Percentiles rank a stretch among this genome's conserved stretches.
Evolutionary conservation across 2,113 vertebrate species (phyloP).

Genomic region (Oceanodroma tethys): DNA sequence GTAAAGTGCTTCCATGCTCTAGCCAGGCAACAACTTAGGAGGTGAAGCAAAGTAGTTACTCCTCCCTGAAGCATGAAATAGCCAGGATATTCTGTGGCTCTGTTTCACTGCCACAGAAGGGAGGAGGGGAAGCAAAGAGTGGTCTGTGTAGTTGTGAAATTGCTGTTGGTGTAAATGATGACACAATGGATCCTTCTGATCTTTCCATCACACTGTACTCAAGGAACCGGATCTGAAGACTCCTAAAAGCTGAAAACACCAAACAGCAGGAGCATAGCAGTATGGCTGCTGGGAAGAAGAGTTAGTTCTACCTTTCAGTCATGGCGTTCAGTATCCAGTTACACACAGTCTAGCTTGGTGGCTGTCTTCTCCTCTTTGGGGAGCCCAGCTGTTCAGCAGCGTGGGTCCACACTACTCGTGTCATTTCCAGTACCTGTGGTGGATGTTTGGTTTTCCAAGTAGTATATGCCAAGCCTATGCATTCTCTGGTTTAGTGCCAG

Average conservation of each 20-base stretch:
- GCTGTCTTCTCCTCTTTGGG: neutral
- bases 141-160: neutral
- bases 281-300: neutral
- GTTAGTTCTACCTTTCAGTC: neutral
- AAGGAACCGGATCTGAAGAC: conserved; percentile 54
- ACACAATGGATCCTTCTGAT: conserved; percentile 66
- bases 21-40: neutral
- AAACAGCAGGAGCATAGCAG: neutral
- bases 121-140: neutral
- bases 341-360: neutral
- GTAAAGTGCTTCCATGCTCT: conserved; percentile 59
- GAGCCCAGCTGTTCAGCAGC: neutral
- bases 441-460: neutral
- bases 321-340: neutral
- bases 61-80: neutral
- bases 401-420: neutral
- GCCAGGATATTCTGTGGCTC: neutral
- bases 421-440: neutral
- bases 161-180: conserved; percentile 58
- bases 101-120: neutral
- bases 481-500: neutral
- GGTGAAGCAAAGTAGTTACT: neutral
- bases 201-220: conserved; percentile 18
- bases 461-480: neutral
- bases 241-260: conserved; percentile 52